phyloP scores from a whole-genome alignment of 1,140 invertebrate genomes.

The Drosophila takahashii region DNA sequence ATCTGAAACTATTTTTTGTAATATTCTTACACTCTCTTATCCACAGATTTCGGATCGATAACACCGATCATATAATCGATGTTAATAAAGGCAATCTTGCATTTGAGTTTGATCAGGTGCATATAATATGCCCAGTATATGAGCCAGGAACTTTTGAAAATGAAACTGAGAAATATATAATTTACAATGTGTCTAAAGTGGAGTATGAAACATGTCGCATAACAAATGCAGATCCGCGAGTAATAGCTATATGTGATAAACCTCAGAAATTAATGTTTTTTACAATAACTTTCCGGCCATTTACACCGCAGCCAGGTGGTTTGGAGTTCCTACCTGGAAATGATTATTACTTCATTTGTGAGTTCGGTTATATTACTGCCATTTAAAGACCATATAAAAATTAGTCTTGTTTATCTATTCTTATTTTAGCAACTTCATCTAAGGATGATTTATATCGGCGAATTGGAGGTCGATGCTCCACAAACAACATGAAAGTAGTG shows the following conservation, averaged over 20 bases:
- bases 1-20: neutral
- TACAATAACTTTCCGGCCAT: constrained; percentile 98
- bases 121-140: constrained; percentile 97
- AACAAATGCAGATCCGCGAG: constrained; percentile 95
- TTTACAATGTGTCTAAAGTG: constrained; percentile 98
- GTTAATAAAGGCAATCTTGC: constrained; percentile 97
- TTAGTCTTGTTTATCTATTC: neutral
- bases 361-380: constrained; percentile 81
- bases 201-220: constrained; percentile 98
- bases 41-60: constrained; percentile 97
- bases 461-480: constrained; percentile 95
- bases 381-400: neutral
- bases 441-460: constrained; percentile 95
- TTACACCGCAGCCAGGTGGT: constrained; percentile 97
- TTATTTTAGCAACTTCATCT: constrained; percentile 90
- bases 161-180: constrained; percentile 97
- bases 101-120: constrained; percentile 98
- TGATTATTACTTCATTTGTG: constrained; percentile 98
- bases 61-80: constrained; percentile 98
- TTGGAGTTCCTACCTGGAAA: constrained; percentile 97
- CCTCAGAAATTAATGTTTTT: constrained; percentile 97
- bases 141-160: constrained; percentile 94
- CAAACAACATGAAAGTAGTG: constrained; percentile 97
- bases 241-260: constrained; percentile 98
- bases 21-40: neutral